A percentile compares a stretch with the other conserved stretches of the same genome.
phyloP scores from a whole-genome alignment of 35 echinoderm and acorn worm genomes.

The Apostichopus parvimensis region DNA sequence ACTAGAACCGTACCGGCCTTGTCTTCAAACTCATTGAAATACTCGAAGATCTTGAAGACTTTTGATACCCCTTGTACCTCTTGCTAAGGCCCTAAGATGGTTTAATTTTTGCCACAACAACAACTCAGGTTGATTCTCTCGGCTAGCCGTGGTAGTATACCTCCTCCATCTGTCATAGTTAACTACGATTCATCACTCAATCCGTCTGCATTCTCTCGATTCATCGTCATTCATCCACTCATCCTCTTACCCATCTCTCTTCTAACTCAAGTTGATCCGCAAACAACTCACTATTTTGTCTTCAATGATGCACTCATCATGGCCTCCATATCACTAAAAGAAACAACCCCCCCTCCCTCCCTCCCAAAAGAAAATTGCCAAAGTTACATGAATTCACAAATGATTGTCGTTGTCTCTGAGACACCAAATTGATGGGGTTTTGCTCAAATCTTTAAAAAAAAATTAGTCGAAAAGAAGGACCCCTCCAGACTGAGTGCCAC shows the following conservation, averaged over 20 bases:
- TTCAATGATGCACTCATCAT: constrained; percentile 37
- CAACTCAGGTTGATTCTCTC: too few relatives aligned
- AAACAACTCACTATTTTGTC: constrained; percentile 61
- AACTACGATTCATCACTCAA: not conserved
- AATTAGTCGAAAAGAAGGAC: not conserved
- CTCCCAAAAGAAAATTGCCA: not conserved
- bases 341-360: not conserved
- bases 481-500: constrained; percentile 15
- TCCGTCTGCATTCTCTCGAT: not conserved
- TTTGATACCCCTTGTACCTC: too few relatives aligned
- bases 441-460: not conserved
- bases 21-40: too few relatives aligned
- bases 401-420: not conserved
- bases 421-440: not conserved
- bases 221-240: not conserved
- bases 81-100: too few relatives aligned
- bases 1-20: too few relatives aligned
- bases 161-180: not conserved
- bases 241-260: constrained; percentile 34
- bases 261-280: constrained; percentile 21
- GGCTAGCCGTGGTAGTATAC: too few relatives aligned
- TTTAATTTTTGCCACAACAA: too few relatives aligned
- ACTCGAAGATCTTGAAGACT: too few relatives aligned
- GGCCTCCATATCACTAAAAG: too few relatives aligned
- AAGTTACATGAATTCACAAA: not conserved